Conservation (phyloP, 2,888 invertebrate genomes). For the Pammene fasciana region DNA sequence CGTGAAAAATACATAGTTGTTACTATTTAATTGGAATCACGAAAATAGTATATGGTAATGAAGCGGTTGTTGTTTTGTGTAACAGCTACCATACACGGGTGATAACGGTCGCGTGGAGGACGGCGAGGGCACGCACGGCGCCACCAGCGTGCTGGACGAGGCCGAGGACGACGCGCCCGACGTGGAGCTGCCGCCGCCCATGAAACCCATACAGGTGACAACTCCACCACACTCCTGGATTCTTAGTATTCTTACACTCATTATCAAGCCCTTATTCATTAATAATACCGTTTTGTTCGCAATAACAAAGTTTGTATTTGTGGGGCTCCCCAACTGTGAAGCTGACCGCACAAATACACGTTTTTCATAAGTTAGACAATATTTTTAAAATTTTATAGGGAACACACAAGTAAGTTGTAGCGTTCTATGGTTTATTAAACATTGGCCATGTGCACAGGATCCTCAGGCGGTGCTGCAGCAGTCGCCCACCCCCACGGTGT, state of each 20-base stretch:
- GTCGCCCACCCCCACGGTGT: conserved; percentile 61
- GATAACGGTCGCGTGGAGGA: conserved; percentile 65
- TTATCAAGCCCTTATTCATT: not conserved
- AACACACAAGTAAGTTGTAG: too few relatives aligned
- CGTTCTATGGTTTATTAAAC: not conserved
- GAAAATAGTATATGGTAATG: not conserved
- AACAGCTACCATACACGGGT: conserved; percentile 60
- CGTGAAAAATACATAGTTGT: not conserved
- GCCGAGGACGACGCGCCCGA: conserved; percentile 88
- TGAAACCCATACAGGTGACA: conserved; percentile 94
- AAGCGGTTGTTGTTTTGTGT: not conserved
- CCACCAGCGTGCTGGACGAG: conserved; percentile 86
- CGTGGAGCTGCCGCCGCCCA: conserved; percentile 96
- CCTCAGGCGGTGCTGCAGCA: conserved; percentile 78
- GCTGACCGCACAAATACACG: too few relatives aligned
- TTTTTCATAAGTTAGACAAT: too few relatives aligned
- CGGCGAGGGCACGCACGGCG: conserved; percentile 59
- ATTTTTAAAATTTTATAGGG: too few relatives aligned
- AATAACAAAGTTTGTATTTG: too few relatives aligned
- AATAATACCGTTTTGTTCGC: too few relatives aligned
- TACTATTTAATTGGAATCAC: not conserved
- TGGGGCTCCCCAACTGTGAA: too few relatives aligned
- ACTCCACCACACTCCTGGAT: not conserved
- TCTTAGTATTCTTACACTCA: not conserved
- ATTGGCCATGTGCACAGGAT: conserved; percentile 64